Evolutionary conservation across 2,113 vertebrate genomes (phyloP).

Genomic region (Centropristis striata): DNA sequence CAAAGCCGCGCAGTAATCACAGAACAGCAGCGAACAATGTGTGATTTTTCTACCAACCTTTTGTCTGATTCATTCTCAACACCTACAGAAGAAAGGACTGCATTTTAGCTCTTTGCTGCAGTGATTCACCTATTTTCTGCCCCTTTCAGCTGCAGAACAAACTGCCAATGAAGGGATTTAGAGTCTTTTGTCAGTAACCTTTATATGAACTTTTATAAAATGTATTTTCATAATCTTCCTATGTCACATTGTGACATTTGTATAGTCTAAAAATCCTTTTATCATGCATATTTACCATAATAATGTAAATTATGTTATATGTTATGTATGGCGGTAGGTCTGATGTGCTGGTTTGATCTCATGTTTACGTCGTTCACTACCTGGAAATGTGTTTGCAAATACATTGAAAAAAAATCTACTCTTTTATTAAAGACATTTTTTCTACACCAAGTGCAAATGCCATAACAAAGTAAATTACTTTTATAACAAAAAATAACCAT

Average conservation of each 20-base stretch:
- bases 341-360: not conserved
- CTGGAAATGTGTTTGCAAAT: no score
- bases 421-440: no score
- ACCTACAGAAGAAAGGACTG: not conserved
- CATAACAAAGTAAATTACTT: no score
- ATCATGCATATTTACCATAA: not conserved
- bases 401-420: no score
- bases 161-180: not conserved
- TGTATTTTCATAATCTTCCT: not conserved
- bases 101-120: not conserved
- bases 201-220: not conserved
- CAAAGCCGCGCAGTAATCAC: not conserved
- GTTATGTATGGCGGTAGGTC: no score
- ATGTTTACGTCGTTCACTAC: no score
- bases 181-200: not conserved
- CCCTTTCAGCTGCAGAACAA: not conserved
- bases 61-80: constrained; percentile 1
- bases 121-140: not conserved
- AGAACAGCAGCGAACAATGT: not conserved
- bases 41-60: not conserved
- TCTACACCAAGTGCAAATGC: no score
- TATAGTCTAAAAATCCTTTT: no score
- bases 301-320: no score
- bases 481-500: no score
- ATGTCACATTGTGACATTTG: not conserved